phyloP scores from a whole-genome alignment of 2,797 vertebrate species.

The Enteromius anoplus region DNA sequence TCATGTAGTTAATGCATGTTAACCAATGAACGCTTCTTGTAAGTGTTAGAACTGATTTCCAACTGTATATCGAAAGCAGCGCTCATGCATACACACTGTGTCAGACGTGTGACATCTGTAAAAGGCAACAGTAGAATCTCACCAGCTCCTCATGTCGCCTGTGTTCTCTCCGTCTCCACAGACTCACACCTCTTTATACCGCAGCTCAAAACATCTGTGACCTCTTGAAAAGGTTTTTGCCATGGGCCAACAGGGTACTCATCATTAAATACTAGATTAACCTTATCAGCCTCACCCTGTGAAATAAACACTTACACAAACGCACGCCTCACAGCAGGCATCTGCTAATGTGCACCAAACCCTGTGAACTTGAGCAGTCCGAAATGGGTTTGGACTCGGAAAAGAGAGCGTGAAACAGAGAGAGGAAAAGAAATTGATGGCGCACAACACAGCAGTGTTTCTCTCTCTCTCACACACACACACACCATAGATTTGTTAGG shows the following conservation, averaged over 20 bases:
- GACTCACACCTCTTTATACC: slow-evolving; percentile 26
- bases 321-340: slow-evolving; percentile 13
- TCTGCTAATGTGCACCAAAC: slow-evolving; percentile 41
- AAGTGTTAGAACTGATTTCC: neutral
- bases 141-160: neutral
- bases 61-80: neutral
- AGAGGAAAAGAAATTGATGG: slow-evolving; percentile 5
- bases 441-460: slow-evolving; percentile 11
- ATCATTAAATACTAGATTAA: slow-evolving; percentile 59
- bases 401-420: slow-evolving; percentile 6
- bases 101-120: neutral
- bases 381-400: slow-evolving; percentile 27
- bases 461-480: neutral
- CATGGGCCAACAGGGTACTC: slow-evolving; percentile 47
- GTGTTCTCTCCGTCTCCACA: slow-evolving; percentile 1
- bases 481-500: slow-evolving; percentile 29
- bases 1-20: neutral
- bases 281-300: slow-evolving; percentile 51
- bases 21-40: neutral
- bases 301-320: slow-evolving; percentile 46
- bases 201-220: slow-evolving; percentile 44
- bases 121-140: neutral
- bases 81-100: neutral
- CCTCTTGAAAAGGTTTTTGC: slow-evolving; percentile 47
- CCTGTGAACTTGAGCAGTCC: slow-evolving; percentile 36